Conservation (phyloP, 2,797 vertebrate species). For the Acropternis orthonyx region DNA sequence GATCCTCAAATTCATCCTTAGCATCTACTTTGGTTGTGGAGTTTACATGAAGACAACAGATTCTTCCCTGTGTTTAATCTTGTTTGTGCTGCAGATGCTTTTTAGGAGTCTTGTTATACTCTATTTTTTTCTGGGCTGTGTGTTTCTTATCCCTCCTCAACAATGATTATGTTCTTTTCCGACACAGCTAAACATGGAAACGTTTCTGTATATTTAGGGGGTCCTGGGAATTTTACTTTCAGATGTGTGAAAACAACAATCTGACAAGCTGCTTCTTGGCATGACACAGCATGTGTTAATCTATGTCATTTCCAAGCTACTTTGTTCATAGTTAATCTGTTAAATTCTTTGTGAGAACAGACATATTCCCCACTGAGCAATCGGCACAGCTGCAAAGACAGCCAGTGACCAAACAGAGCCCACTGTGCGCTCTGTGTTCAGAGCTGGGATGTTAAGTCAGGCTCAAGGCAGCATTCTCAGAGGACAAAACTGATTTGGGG, state of each 20-base stretch:
- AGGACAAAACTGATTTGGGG: not conserved
- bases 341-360: slow-evolving; percentile 70
- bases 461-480: not conserved
- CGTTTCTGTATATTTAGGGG: slow-evolving; percentile 34
- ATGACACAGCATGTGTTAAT: slow-evolving; percentile 68
- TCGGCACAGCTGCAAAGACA: slow-evolving; percentile 53
- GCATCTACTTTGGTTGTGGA: not conserved
- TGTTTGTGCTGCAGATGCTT: not conserved
- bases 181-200: slow-evolving; percentile 56
- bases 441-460: not conserved
- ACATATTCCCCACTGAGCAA: slow-evolving; percentile 60
- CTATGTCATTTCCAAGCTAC: slow-evolving; percentile 43
- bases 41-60: not conserved
- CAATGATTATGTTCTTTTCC: slow-evolving; percentile 34
- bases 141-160: slow-evolving; percentile 13
- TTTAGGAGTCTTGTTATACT: not conserved
- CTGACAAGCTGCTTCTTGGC: slow-evolving; percentile 64
- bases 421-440: slow-evolving; percentile 40
- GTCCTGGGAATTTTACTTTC: slow-evolving; percentile 72
- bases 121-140: not conserved
- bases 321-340: slow-evolving; percentile 77
- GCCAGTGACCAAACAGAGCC: slow-evolving; percentile 55
- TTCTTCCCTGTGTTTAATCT: not conserved
- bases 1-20: not conserved
- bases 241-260: slow-evolving; percentile 67